Percentiles rank a stretch among this genome's conserved stretches.
phyloP scores from a whole-genome alignment of 2,113 vertebrate species.

The Struthidea cinerea region DNA sequence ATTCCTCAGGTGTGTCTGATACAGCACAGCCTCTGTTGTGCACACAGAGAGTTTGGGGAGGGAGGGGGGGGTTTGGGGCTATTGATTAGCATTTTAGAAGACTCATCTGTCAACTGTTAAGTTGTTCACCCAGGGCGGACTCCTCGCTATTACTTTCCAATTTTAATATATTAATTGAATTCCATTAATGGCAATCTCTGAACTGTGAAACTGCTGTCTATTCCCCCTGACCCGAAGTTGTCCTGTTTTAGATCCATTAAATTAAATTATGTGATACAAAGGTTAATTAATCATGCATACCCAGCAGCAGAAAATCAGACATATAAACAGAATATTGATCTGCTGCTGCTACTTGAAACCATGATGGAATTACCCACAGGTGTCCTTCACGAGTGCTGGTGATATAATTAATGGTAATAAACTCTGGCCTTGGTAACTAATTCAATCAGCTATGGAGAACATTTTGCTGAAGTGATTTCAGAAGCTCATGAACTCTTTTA shows the following conservation, averaged over 20 bases:
- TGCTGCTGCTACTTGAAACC: background rate
- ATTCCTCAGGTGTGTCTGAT: background rate
- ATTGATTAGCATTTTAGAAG: background rate
- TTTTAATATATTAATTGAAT: conserved; percentile 55
- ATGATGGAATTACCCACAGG: conserved; percentile 43
- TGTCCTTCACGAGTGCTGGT: conserved; percentile 18
- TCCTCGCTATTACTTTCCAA: background rate
- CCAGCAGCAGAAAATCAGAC: conserved; percentile 30
- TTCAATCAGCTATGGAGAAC: background rate
- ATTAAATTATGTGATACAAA: conserved; percentile 47
- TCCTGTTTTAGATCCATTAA: conserved; percentile 53
- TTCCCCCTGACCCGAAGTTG: background rate
- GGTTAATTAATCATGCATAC: conserved; percentile 53
- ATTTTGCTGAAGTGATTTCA: conserved; percentile 6
- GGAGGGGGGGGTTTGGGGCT: background rate
- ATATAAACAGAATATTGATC: conserved; percentile 63
- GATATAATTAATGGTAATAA: conserved; percentile 54
- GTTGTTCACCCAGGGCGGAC: background rate
- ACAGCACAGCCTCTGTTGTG: background rate
- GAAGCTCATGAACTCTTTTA: background rate
- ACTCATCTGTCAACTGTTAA: background rate
- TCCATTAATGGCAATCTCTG: background rate
- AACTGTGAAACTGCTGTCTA: conserved; percentile 39
- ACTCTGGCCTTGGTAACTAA: conserved; percentile 42
- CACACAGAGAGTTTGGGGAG: background rate